Conservation (phyloP, 2,113 vertebrate genomes). For the Myiagra hebetior region DNA sequence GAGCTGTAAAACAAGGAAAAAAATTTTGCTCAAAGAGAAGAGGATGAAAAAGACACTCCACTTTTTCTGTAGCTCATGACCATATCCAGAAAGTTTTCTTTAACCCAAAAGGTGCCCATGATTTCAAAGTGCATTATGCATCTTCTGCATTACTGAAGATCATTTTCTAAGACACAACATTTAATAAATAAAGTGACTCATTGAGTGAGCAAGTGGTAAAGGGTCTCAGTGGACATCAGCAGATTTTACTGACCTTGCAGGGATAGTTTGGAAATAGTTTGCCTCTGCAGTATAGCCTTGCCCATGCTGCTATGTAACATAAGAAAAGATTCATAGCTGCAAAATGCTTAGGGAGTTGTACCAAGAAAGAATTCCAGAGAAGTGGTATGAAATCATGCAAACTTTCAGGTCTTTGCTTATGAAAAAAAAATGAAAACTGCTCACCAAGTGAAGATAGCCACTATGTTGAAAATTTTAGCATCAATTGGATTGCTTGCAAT, state of each 20-base stretch:
- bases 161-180: neutral
- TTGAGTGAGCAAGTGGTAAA: neutral
- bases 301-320: neutral
- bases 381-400: neutral
- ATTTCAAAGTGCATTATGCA: neutral
- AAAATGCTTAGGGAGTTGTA: neutral
- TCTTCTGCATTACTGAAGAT: neutral
- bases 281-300: neutral
- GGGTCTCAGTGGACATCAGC: neutral
- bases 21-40: neutral
- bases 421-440: neutral
- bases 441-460: neutral
- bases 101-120: neutral
- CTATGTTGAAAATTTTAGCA: neutral
- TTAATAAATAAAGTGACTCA: neutral
- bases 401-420: neutral
- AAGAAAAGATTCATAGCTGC: neutral
- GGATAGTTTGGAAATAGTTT: neutral
- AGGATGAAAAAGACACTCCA: neutral
- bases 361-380: neutral
- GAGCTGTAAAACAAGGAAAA: neutral
- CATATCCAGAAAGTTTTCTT: neutral
- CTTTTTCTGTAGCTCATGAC: neutral
- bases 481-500: neutral
- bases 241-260: neutral